Evolutionary conservation across 1,140 invertebrate genomes (phyloP), one percentile per base, ranked within the genome.

Genomic region (Platorchestia sp.): DNA sequence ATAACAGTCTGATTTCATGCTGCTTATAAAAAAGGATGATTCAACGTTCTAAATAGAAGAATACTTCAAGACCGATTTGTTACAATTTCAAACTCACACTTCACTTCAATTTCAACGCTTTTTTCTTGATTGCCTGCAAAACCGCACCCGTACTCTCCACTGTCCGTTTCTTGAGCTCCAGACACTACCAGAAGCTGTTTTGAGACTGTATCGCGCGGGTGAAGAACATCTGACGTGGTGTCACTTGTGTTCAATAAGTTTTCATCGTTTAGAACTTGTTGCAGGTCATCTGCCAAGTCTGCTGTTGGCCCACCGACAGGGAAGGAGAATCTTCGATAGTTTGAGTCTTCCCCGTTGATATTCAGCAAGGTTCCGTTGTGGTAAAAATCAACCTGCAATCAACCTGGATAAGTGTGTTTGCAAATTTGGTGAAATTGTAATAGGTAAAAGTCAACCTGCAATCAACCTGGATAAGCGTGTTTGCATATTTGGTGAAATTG

Each of bases 391-490:
- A 47, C 45, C 91, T 93, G 91, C 27, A 44, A 41, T 0, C 1
- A 47, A 75, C 47, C 19, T 19, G 19, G 47, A 19, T n/a, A n/a
- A n/a, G n/a, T n/a, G n/a, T n/a, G n/a, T n/a, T n/a, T n/a, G n/a
- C n/a, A n/a, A n/a, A n/a, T n/a, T n/a, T n/a, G n/a, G n/a, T n/a
- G n/a, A n/a, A n/a, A n/a, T n/a, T n/a, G n/a, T n/a, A n/a, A n/a
- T n/a, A n/a, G 91, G 40, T 93, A 93, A 44, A 93, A 93, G 45
- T 93, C 45, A 19, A 47, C 45, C 91, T 93, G 91, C 27, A 44
- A 41, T 0, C 1, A 47, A 75, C 47, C 19, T 19, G 19, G 47
- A 19, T n/a, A n/a, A n/a, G n/a, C n/a, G n/a, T n/a, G n/a, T n/a
- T n/a, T n/a, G n/a, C n/a, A n/a, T n/a, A n/a, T n/a, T n/a, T n/a